Base-by-base conservation (phyloP, 2,888 invertebrate species). In the Archaeoteleia sp. region DNA sequence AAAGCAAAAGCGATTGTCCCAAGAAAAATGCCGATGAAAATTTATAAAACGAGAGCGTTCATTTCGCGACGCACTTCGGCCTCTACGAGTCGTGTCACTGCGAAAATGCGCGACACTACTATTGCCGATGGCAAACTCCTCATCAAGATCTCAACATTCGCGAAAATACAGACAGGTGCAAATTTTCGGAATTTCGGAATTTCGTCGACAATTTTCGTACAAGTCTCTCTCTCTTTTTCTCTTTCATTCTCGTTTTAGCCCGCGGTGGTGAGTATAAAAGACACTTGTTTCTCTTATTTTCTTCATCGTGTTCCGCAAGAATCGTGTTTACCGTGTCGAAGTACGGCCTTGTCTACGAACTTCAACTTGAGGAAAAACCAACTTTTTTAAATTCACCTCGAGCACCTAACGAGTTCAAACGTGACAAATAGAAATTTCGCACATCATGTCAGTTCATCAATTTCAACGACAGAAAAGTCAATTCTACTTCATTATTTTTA, bases 71-170 rank as follows among this genome's bases (percentile, higher is more conserved):
- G n/a, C n/a, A n/a, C n/a, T n/a, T n/a, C n/a, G n/a, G n/a, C n/a
- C n/a, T n/a, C 66, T 58, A 53, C 61, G 55, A 63, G 68, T 51
- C n/a, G 51, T 61, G 66, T 66, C 77, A 74, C 74, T 76, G 74
- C 73, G 66, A 67, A 67, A 73, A 74, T 71, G 73, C 71, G 46
- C 46, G 34, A 71, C 73, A n/a, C n/a, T 76, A 72, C 74, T 74
- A 60, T 71, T 70, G 67, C 71, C 76, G 74, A 77, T 77, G 74
- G 74, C 72, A 71, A 66, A 74, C 70, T 73, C 74, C 74, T 75
- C 78, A 74, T 78, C 77, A 78, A 75, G 74, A 78, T 73, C 71
- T 63, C 65, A 67, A 71, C 76, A 70, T 73, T 75, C 70, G 68
- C 66, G 45, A 51, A 55, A 65, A 42, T 15, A 13, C 42, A 55